Conservation (phyloP, 2,888 invertebrate species). For the Phyllotreta striolata region DNA sequence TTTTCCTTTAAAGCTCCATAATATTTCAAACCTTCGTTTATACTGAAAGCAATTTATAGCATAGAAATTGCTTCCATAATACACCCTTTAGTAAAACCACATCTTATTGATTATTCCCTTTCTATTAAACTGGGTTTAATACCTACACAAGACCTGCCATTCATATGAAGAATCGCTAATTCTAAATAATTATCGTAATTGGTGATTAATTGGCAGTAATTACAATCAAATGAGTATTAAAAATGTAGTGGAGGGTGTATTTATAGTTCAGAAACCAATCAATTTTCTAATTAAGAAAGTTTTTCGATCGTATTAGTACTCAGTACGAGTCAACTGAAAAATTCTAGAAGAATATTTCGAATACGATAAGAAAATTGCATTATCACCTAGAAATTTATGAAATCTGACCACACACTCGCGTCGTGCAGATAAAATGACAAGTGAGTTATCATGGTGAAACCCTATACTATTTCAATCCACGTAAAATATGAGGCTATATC, state of each 20-base stretch:
- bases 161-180: conserved; percentile 2
- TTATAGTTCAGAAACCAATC: neutral
- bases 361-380: neutral
- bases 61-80: too few species aligned
- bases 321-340: neutral
- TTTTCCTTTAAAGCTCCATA: too few species aligned
- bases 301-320: neutral
- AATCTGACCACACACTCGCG: conserved; percentile 3
- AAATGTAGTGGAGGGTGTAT: neutral
- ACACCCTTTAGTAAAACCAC: neutral
- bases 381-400: conserved; percentile 7
- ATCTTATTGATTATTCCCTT: conserved; percentile 2
- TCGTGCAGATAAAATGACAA: conserved; percentile 17
- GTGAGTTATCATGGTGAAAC: conserved; percentile 26
- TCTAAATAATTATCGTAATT: conserved; percentile 8
- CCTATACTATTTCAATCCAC: conserved; percentile 28
- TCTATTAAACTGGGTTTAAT: neutral
- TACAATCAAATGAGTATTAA: neutral
- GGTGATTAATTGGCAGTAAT: conserved; percentile 10
- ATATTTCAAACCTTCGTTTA: too few species aligned
- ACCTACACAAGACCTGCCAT: neutral
- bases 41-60: too few species aligned
- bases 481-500: conserved; percentile 29
- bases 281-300: neutral
- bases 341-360: neutral